phyloP scores from a whole-genome alignment of 1,140 invertebrate genomes.

The Drosophila gunungcola region DNA sequence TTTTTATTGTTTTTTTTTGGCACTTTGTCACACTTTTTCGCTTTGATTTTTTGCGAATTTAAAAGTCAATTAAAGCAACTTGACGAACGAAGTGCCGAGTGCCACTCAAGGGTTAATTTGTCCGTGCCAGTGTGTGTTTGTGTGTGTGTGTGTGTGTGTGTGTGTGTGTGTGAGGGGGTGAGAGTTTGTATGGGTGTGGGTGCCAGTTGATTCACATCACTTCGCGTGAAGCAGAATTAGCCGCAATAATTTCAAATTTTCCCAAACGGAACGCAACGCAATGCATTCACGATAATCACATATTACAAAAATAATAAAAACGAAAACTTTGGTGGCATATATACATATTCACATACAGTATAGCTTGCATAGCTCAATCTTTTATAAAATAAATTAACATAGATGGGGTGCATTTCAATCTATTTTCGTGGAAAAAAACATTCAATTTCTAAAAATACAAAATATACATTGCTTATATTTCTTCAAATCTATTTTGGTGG shows the following conservation, averaged over 20 bases:
- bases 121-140: slow-evolving; percentile 23
- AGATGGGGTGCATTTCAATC: too few species aligned
- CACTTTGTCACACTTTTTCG: slow-evolving; percentile 67
- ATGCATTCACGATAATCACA: slow-evolving; percentile 36
- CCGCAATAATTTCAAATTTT: slow-evolving; percentile 59
- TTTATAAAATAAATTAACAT: too few species aligned
- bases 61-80: slow-evolving; percentile 83
- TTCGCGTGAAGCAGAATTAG: slow-evolving; percentile 59
- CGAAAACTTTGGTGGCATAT: slow-evolving; percentile 21
- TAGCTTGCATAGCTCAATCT: background rate
- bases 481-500: background rate
- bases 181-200: background rate
- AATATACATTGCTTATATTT: background rate
- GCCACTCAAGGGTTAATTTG: slow-evolving; percentile 80
- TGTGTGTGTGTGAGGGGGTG: background rate
- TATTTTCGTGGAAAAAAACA: too few species aligned
- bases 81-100: slow-evolving; percentile 70
- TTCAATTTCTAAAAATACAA: too few species aligned
- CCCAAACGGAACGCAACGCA: slow-evolving; percentile 9
- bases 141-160: slow-evolving; percentile 15
- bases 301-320: slow-evolving; percentile 29
- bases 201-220: slow-evolving; percentile 32
- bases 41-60: slow-evolving; percentile 80
- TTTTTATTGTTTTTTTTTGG: slow-evolving; percentile 34
- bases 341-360: background rate